Evolutionary conservation across 1,140 invertebrate species (phyloP).

Genomic region (Lepidostoma basale): DNA sequence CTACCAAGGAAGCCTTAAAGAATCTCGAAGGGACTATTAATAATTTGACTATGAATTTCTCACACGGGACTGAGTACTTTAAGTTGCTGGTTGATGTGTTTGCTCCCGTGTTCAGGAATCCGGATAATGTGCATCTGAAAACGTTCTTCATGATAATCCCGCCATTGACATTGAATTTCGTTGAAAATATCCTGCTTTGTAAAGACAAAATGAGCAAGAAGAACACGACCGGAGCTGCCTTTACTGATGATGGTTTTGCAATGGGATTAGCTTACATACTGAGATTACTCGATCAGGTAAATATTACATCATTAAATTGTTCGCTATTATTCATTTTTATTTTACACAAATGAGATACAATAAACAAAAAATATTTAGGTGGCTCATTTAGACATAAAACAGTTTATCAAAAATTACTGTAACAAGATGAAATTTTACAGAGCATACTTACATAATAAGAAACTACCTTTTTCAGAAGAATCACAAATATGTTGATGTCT

Average conservation of each 20-base stretch:
- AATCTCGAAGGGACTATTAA: conserved; percentile 79
- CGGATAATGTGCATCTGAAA: conserved; percentile 87
- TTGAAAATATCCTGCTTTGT: conserved; percentile 89
- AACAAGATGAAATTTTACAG: too few relatives aligned
- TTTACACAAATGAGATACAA: neutral
- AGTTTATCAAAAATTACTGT: neutral
- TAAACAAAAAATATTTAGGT: neutral
- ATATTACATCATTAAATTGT: neutral
- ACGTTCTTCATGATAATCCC: conserved; percentile 96
- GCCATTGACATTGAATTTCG: conserved; percentile 91
- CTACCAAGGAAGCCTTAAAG: conserved; percentile 70
- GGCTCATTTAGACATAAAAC: neutral
- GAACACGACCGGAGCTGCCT: conserved; percentile 83
- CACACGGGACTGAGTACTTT: conserved; percentile 94
- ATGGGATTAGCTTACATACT: conserved; percentile 85
- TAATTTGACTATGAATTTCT: conserved; percentile 84
- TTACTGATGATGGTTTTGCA: conserved; percentile 98
- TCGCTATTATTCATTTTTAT: too few relatives aligned
- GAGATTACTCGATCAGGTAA: conserved; percentile 70
- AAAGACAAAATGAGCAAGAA: conserved; percentile 94
- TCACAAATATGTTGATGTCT: too few relatives aligned
- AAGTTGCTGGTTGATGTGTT: conserved; percentile 94
- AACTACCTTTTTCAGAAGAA: too few relatives aligned
- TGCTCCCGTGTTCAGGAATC: conserved; percentile 82
- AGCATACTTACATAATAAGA: too few relatives aligned